A percentile compares a stretch with the other conserved stretches of the same genome.
phyloP scores from a whole-genome alignment of 1,140 invertebrate genomes.

The Meloidogyne chitwoodi region DNA sequence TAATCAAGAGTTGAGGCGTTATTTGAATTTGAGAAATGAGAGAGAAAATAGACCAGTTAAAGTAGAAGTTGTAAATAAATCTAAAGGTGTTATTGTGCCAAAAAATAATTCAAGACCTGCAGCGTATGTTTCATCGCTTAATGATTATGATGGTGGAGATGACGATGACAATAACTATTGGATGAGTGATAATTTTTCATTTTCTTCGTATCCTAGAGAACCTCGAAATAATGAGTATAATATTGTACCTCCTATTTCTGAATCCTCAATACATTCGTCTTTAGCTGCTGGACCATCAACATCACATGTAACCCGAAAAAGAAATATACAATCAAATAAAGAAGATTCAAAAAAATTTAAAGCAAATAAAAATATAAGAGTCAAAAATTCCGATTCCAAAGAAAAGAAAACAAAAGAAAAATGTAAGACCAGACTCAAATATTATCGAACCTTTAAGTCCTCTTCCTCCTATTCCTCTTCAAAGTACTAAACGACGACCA shows the following conservation, averaged over 20 bases:
- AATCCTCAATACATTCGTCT: neutral
- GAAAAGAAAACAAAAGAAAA: neutral
- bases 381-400: neutral
- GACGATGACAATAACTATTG: neutral
- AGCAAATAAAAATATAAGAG: neutral
- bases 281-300: neutral
- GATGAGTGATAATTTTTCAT: neutral
- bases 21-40: neutral
- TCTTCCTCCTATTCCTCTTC: no score
- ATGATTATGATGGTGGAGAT: neutral
- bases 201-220: neutral
- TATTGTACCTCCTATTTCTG: neutral
- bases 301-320: neutral
- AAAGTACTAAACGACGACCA: no score
- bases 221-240: neutral
- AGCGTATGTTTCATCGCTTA: neutral
- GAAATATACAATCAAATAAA: neutral
- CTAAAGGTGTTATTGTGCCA: neutral
- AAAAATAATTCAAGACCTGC: neutral
- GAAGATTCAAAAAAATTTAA: neutral
- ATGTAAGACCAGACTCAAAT: neutral
- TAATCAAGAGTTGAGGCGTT: neutral
- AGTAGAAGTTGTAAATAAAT: conserved; percentile 7
- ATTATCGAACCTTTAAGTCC: no score
- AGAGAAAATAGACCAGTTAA: neutral